Evolutionary conservation across 1,140 invertebrate genomes (phyloP).

Genomic region (Halesus radiatus): DNA sequence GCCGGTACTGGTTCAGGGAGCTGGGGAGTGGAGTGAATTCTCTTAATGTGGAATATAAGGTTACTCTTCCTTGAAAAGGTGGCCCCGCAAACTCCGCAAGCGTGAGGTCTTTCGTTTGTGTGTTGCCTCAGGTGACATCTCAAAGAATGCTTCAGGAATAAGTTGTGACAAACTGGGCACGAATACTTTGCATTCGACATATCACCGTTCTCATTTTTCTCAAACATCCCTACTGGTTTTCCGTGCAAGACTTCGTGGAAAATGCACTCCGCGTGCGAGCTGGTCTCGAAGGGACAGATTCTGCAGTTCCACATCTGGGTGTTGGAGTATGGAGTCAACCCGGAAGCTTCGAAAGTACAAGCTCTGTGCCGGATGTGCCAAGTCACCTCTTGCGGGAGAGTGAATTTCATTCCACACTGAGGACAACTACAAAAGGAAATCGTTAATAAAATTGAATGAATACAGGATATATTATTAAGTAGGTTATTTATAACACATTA

Average conservation of each 20-base stretch:
- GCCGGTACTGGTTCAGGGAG: not conserved
- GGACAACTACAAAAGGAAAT: conserved; percentile 71
- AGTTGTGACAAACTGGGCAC: conserved; percentile 78
- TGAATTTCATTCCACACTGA: conserved; percentile 77
- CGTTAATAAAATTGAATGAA: no score
- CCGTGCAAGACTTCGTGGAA: conserved; percentile 77
- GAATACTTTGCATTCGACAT: conserved; percentile 68
- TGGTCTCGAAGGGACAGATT: conserved; percentile 65
- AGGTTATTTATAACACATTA: no score
- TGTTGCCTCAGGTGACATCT: conserved; percentile 79
- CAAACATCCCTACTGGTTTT: conserved; percentile 59
- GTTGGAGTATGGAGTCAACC: conserved; percentile 45
- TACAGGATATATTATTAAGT: no score
- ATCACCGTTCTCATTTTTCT: conserved; percentile 55
- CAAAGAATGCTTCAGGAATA: conserved; percentile 78
- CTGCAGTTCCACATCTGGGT: conserved; percentile 67
- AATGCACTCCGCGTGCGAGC: conserved; percentile 73
- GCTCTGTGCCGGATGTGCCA: conserved; percentile 75
- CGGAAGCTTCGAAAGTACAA: conserved; percentile 64
- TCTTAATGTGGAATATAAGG: conserved; percentile 71
- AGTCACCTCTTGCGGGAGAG: conserved; percentile 79
- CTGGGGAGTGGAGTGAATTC: conserved; percentile 61
- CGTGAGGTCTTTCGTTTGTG: conserved; percentile 84
- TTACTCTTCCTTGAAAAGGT: conserved; percentile 78
- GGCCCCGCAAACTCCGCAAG: conserved; percentile 73